Evolutionary conservation across 2,888 invertebrate species (phyloP).

Genomic region (Neria commutata): DNA sequence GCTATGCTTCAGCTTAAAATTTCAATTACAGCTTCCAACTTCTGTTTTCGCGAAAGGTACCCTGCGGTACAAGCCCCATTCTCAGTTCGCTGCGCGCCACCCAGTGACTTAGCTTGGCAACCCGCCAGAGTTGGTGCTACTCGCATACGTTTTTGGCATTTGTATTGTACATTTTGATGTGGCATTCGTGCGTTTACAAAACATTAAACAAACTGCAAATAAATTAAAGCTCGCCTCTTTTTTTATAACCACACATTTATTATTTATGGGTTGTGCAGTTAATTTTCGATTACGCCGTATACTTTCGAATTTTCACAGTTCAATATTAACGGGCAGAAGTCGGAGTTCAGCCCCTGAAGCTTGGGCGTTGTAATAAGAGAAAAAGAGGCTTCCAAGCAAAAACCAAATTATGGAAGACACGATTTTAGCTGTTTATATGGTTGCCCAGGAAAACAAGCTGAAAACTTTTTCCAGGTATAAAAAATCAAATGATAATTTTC

Average conservation of each 20-base stretch:
- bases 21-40: neutral
- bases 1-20: too few relatives aligned
- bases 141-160: neutral
- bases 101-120: neutral
- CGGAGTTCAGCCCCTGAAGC: neutral
- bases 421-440: neutral
- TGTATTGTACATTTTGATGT: too few relatives aligned
- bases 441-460: neutral
- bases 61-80: neutral
- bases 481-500: neutral
- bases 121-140: too few relatives aligned
- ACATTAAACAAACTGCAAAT: constrained; percentile 33
- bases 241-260: too few relatives aligned
- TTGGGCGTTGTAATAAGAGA: neutral
- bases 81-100: neutral
- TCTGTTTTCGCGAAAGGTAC: neutral
- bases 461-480: neutral
- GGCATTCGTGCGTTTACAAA: constrained; percentile 29
- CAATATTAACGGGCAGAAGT: neutral
- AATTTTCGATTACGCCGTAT: too few relatives aligned
- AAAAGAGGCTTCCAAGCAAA: neutral
- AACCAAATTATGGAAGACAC: neutral
- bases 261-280: too few relatives aligned
- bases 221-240: constrained; percentile 20
- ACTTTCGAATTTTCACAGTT: too few relatives aligned